These are phyloP conservation scores for Pelodytes ibericus DNA, from an alignment of 2,797 vertebrate species.

Conservation along the genomic window DNA sequence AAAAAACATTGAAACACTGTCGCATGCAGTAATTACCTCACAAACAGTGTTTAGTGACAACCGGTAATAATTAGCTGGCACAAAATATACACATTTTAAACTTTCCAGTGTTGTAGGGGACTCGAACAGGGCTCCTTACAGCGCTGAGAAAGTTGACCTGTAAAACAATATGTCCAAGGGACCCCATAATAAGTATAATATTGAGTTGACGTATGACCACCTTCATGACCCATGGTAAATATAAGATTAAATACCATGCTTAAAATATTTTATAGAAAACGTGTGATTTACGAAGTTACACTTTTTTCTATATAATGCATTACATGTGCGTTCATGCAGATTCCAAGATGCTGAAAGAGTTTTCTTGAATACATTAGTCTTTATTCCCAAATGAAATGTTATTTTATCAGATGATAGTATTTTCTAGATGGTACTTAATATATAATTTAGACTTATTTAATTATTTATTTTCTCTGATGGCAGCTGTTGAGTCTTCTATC, in stretches of 20 bases:
- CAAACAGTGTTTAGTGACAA: no score
- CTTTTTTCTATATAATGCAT: neutral
- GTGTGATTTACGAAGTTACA: neutral
- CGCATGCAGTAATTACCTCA: no score
- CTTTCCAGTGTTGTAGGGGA: no score
- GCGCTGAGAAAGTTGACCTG: no score
- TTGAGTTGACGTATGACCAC: neutral
- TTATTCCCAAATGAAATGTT: slow-evolving; percentile 10
- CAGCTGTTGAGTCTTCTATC: slow-evolving; percentile 11
- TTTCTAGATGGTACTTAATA: neutral
- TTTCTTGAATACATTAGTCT: neutral
- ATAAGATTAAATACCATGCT: neutral
- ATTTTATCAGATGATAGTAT: slow-evolving; percentile 10
- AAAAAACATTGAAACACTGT: no score
- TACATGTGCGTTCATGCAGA: neutral
- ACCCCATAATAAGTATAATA: no score
- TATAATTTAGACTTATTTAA: slow-evolving; percentile 3
- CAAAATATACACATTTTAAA: no score
- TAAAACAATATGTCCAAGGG: no score
- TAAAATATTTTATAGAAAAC: neutral
- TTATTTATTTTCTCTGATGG: neutral
- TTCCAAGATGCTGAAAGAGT: neutral
- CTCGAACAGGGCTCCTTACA: no score
- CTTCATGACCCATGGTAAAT: neutral
- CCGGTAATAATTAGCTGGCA: no score